Conservation (phyloP, 64 coral and sea anemone genomes). For the Actinia tenebrosa region DNA sequence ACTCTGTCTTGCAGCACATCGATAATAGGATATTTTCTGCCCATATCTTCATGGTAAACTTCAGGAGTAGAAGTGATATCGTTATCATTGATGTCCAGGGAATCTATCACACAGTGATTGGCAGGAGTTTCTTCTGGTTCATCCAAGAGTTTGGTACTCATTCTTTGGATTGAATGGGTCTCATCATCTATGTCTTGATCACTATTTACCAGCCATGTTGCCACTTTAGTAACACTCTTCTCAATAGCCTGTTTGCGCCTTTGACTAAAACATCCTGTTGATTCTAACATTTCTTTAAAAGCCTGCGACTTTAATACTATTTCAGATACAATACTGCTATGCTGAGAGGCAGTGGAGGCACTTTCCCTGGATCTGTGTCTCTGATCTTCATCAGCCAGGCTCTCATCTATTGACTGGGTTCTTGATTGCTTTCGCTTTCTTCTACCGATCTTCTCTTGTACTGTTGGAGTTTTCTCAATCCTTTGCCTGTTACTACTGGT, state of each 20-base stretch:
- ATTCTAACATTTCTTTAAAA: slow-evolving; percentile 11
- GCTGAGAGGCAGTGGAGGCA: not conserved
- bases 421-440: not conserved
- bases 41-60: not conserved
- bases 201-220: not conserved
- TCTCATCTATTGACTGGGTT: slow-evolving; percentile 13
- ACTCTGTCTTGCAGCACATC: not conserved
- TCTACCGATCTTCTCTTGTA: not conserved
- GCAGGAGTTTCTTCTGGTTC: not conserved
- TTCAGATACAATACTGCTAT: not conserved
- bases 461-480: not conserved
- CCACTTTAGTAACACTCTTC: not conserved
- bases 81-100: not conserved
- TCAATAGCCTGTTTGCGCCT: not conserved
- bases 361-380: not conserved
- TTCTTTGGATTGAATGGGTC: not conserved
- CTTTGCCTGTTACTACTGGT: not conserved
- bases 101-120: not conserved
- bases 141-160: not conserved
- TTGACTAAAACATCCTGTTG: not conserved
- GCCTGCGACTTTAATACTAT: not conserved
- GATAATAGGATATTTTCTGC: not conserved
- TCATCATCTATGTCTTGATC: not conserved
- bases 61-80: not conserved
- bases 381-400: not conserved